These are phyloP conservation scores for Ormyrus thymus DNA, from an alignment of 2,888 invertebrate species.

Conservation along the genomic window DNA sequence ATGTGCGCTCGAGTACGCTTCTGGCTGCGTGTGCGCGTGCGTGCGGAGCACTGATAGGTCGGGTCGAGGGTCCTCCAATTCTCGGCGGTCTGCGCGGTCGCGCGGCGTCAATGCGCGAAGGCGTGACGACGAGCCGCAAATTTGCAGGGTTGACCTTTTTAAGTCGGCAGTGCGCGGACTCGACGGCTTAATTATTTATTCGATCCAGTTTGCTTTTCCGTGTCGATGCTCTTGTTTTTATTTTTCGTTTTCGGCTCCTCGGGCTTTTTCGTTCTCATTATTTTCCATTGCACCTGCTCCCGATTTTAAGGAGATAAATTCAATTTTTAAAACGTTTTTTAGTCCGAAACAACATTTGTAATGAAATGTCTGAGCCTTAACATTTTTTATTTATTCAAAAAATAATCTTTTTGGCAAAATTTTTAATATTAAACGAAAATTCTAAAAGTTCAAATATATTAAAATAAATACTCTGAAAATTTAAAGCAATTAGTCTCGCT, in stretches of 20 bases:
- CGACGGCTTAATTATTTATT: constrained; percentile 46
- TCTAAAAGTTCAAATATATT: no score
- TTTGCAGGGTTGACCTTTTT: constrained; percentile 22
- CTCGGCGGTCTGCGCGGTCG: background rate
- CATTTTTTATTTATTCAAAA: no score
- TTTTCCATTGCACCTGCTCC: background rate
- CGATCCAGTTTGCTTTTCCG: constrained; percentile 22
- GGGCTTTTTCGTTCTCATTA: background rate
- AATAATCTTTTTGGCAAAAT: no score
- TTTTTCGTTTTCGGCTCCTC: background rate
- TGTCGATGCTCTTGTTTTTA: background rate
- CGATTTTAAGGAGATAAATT: no score
- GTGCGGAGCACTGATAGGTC: constrained; percentile 3
- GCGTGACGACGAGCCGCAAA: constrained; percentile 35
- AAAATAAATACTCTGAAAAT: no score
- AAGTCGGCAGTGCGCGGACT: background rate
- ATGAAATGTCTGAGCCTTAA: no score
- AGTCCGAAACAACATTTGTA: no score
- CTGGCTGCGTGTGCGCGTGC: background rate
- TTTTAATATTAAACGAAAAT: no score
- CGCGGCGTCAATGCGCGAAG: background rate
- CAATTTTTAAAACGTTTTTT: no score
- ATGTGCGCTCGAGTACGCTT: no score
- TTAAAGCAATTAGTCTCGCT: no score
- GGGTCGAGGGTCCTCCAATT: constrained; percentile 39